phyloP scores from a whole-genome alignment of 2,113 vertebrate species.

The Thalassarche chlororhynchos region DNA sequence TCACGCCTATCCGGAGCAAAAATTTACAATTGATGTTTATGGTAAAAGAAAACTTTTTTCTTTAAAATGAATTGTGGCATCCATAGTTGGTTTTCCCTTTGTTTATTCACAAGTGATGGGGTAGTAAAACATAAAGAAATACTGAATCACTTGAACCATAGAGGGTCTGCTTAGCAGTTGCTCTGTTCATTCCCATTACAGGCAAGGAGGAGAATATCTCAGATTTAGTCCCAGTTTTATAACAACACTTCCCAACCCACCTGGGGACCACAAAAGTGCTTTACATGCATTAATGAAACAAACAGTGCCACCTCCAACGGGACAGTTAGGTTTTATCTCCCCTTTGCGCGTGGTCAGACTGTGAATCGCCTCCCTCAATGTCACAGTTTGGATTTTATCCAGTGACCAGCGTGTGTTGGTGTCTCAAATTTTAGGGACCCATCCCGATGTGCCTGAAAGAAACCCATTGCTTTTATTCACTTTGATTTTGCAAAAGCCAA shows the following conservation, averaged over 20 bases:
- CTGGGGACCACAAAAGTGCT: conserved; percentile 23
- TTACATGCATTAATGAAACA: neutral
- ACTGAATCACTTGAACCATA: neutral
- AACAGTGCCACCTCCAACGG: neutral
- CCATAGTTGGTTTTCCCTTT: neutral
- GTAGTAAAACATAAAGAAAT: neutral
- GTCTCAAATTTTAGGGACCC: neutral
- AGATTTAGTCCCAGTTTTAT: conserved; percentile 49
- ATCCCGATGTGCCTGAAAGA: neutral
- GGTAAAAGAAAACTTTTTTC: neutral
- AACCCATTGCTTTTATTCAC: neutral
- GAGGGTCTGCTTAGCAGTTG: neutral
- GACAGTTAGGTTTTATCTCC: conserved; percentile 26
- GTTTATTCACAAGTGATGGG: neutral
- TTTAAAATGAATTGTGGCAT: neutral
- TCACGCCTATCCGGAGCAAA: neutral
- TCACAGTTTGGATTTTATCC: neutral
- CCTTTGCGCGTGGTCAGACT: neutral
- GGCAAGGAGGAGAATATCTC: conserved; percentile 23
- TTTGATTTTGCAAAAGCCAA: neutral
- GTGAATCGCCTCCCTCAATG: neutral
- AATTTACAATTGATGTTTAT: neutral
- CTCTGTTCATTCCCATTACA: neutral
- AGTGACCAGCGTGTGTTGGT: rapidly evolving
- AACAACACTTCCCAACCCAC: conserved; percentile 26